Percentiles rank a stretch among this genome's conserved stretches.
phyloP scores from a whole-genome alignment of 2,888 invertebrate species.

The Aphelenchoides bicaudatus region DNA sequence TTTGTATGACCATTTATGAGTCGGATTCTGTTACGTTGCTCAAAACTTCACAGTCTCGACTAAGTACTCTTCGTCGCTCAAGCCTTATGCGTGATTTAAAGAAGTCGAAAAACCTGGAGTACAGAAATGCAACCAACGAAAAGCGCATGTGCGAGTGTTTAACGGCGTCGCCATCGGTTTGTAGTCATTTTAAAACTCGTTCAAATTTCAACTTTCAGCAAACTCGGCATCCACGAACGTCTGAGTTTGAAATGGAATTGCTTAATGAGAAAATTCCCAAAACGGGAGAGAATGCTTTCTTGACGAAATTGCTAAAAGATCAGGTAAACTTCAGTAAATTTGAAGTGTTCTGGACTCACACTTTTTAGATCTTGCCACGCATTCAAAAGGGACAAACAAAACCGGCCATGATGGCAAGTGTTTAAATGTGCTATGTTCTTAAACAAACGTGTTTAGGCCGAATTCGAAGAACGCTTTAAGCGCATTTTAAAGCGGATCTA shows the following conservation, averaged over 20 bases:
- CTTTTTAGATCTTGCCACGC: slow-evolving; percentile 45
- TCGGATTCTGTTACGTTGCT: slow-evolving; percentile 57
- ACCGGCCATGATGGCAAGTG: slow-evolving; percentile 39
- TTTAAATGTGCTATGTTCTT: too few species aligned
- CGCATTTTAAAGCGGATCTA: slow-evolving; percentile 57
- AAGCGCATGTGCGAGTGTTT: slow-evolving; percentile 44
- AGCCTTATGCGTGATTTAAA: slow-evolving; percentile 56
- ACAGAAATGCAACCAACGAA: slow-evolving; percentile 34
- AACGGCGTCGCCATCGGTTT: slow-evolving; percentile 11
- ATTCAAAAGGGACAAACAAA: slow-evolving; percentile 32
- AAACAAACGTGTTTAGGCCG: too few species aligned
- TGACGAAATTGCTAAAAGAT: slow-evolving; percentile 46
- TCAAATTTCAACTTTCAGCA: not conserved
- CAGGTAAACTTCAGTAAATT: slow-evolving; percentile 32
- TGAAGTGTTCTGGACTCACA: not conserved
- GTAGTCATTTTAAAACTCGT: not conserved
- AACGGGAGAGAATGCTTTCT: slow-evolving; percentile 44
- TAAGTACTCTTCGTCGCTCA: slow-evolving; percentile 50
- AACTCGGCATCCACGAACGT: not conserved
- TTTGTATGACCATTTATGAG: slow-evolving; percentile 55
- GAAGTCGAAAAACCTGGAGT: slow-evolving; percentile 50
- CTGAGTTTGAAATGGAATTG: not conserved
- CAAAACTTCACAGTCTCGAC: slow-evolving; percentile 52
- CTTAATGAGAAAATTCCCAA: slow-evolving; percentile 16
- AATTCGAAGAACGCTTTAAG: slow-evolving; percentile 56